phyloP scores from a whole-genome alignment of 2,113 vertebrate genomes.

The Erinaceus europaeus region DNA sequence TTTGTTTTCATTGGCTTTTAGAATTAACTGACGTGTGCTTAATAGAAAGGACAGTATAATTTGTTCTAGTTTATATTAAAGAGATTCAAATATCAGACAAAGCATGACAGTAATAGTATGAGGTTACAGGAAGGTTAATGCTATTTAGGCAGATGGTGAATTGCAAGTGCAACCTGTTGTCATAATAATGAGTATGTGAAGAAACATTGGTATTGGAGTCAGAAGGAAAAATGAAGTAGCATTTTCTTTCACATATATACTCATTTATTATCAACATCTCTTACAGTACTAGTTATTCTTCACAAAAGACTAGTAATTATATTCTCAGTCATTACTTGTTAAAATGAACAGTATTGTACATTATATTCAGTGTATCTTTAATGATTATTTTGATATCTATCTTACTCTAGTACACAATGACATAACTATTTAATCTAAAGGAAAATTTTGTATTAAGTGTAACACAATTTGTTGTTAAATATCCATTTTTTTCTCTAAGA shows the following conservation, averaged over 20 bases:
- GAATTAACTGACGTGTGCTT: background rate
- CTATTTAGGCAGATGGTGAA: slow-evolving; percentile 81
- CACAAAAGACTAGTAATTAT: slow-evolving; percentile 39
- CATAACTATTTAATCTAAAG: slow-evolving; percentile 70
- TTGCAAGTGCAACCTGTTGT: slow-evolving; percentile 81
- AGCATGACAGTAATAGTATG: slow-evolving; percentile 57
- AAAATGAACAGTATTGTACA: slow-evolving; percentile 33
- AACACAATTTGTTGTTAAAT: slow-evolving; percentile 17
- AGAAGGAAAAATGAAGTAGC: slow-evolving; percentile 58
- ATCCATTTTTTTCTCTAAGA: slow-evolving; percentile 35
- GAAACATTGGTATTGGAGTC: slow-evolving; percentile 54
- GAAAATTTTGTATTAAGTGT: slow-evolving; percentile 65
- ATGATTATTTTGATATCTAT: slow-evolving; percentile 68
- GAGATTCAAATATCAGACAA: slow-evolving; percentile 73
- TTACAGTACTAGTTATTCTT: background rate
- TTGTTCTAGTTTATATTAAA: slow-evolving; percentile 47
- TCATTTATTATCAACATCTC: slow-evolving; percentile 28
- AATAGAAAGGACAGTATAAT: slow-evolving; percentile 23
- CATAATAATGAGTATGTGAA: slow-evolving; percentile 75
- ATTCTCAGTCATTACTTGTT: slow-evolving; percentile 59
- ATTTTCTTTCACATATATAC: slow-evolving; percentile 1
- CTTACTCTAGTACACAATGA: slow-evolving; percentile 62
- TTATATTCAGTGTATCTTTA: slow-evolving; percentile 48
- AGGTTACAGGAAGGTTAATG: slow-evolving; percentile 82
- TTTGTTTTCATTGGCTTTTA: slow-evolving; percentile 13